Base-by-base conservation (phyloP, 2,888 invertebrate species). In the Caenorhabditis angaria region DNA sequence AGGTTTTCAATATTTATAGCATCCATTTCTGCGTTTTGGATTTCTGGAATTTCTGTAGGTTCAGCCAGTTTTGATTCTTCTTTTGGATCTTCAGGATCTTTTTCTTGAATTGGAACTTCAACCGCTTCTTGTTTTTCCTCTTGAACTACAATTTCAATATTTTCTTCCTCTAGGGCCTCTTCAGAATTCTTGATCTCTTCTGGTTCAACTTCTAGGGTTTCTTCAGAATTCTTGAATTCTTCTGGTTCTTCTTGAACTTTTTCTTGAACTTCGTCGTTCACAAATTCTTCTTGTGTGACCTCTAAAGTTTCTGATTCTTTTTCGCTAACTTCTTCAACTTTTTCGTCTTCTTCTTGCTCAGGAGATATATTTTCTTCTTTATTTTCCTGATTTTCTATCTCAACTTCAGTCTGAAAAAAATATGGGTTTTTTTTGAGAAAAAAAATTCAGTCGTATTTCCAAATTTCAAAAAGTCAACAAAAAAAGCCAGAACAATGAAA, bases 1-100 rank as follows among this genome's bases (percentile, higher is more conserved):
- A 22, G 50, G 41, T 41, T 66, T 61, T 51, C 25, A 20, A 48
- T 5, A n/a, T 53, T 47, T 10, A 58, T 61, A 14, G 65, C 69
- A n/a, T 69, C 68, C 68, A 69, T 69, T 5, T 50, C 28, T 28
- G 12, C 8, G 32, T 32, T 29, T 27, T 25, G 56, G 32, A 18
- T n/a, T 18, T 32, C 24, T 24, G n/a, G 5, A n/a, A n/a, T n/a
- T 24, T 35, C 18, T 41, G 5, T 41, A 41, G 5, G 18, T 41
- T 12, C n/a, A n/a, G n/a, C n/a, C n/a, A n/a, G n/a, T 41, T 25
- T 41, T 22, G 2, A 1, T 18, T 25, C 1, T 12, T 20, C 24
- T 12, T 27, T 22, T 50, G 22, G 41, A 5, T 35, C 25, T 53
- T 61, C 61, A 35, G 35, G 24, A 50, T n/a, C 6, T 24, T 50